These are phyloP conservation scores for Acanthopleura granulata DNA, from an alignment of 2,888 invertebrate species.

Conservation along the genomic window DNA sequence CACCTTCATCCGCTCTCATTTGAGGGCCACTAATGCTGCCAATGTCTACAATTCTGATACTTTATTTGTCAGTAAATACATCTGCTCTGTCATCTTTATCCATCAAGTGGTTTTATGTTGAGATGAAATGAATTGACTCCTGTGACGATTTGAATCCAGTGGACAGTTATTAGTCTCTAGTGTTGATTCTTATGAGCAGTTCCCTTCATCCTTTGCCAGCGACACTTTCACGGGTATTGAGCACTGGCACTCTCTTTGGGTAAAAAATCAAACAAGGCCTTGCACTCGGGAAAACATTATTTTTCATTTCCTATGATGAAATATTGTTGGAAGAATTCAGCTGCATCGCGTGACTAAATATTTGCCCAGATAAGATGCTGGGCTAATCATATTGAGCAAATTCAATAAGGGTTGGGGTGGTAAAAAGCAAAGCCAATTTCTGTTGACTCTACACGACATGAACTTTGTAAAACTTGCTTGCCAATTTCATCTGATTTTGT, in stretches of 20 bases:
- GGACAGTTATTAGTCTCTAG: neutral
- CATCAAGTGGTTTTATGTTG: neutral
- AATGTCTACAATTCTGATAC: neutral
- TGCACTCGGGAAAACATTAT: slow-evolving; percentile 17
- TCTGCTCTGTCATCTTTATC: neutral
- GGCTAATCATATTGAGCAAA: slow-evolving; percentile 13
- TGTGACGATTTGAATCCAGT: neutral
- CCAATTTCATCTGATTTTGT: slow-evolving; percentile 18
- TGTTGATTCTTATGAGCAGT: neutral
- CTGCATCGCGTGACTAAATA: slow-evolving; percentile 3
- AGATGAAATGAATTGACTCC: neutral
- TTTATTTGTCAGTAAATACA: neutral
- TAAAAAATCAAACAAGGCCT: slow-evolving; percentile 10
- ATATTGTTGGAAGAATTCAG: slow-evolving; percentile 10
- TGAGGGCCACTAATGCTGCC: too few species aligned
- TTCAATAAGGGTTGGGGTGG: slow-evolving; percentile 13
- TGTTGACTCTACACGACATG: slow-evolving; percentile 6
- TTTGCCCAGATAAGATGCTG: neutral
- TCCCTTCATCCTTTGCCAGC: neutral
- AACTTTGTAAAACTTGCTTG: slow-evolving; percentile 1
- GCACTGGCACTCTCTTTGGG: neutral
- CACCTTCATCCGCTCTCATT: too few species aligned
- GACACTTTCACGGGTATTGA: slow-evolving; percentile 4
- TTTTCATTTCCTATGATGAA: slow-evolving; percentile 17
- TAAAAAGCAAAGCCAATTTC: slow-evolving; percentile 4